A percentile compares a stretch with the other conserved stretches of the same genome.
phyloP scores from a whole-genome alignment of 2,797 vertebrate species.

The Gephyroberyx darwinii region DNA sequence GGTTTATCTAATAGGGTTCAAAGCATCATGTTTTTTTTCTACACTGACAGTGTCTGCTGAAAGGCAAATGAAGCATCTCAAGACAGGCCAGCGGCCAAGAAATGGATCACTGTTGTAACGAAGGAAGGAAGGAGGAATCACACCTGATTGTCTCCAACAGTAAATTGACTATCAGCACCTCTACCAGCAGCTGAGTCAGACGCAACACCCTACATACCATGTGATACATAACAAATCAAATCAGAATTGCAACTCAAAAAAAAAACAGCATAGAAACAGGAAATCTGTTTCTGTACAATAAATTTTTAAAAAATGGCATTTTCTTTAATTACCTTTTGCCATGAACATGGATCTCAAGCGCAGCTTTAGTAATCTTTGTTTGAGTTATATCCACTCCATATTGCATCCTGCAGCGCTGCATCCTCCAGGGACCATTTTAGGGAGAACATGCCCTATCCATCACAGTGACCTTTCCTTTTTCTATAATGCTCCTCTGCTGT shows the following conservation, averaged over 20 bases:
- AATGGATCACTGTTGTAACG: constrained; percentile 9
- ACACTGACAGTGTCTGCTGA: constrained; percentile 5
- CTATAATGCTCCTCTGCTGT: constrained; percentile 4
- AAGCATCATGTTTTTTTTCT: not conserved
- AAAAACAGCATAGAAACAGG: not conserved
- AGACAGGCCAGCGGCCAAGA: not conserved
- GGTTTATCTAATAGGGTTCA: not conserved
- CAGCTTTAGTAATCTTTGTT: not conserved
- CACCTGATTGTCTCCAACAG: constrained; percentile 4
- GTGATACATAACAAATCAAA: not conserved
- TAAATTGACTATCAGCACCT: constrained; percentile 28
- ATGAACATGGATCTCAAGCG: constrained; percentile 9
- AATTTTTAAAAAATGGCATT: not conserved
- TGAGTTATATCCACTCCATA: not conserved
- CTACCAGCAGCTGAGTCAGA: constrained; percentile 14
- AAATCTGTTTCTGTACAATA: not conserved
- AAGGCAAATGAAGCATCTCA: constrained; percentile 1
- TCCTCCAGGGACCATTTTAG: not conserved
- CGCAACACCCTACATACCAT: not conserved
- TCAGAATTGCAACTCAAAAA: not conserved
- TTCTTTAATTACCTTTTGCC: not conserved
- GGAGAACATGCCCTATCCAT: constrained; percentile 31
- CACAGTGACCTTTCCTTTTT: constrained; percentile 62
- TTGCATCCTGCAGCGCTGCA: too few relatives aligned
- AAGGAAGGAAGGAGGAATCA: constrained; percentile 20